These are phyloP conservation scores for Octonoba sinensis DNA, from an alignment of 2,888 invertebrate species.

Conservation along the genomic window DNA sequence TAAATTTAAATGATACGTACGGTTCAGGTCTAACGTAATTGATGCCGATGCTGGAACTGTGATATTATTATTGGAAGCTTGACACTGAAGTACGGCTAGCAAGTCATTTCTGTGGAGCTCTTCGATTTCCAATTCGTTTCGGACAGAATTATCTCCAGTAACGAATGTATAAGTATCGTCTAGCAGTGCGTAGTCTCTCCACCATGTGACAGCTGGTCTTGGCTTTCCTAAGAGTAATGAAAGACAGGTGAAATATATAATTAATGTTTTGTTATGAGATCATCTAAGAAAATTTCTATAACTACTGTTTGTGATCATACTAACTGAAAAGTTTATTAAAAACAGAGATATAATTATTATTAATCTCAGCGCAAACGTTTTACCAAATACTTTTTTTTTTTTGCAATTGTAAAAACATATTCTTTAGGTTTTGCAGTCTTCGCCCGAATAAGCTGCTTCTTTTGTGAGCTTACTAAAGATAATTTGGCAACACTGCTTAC, in stretches of 20 bases:
- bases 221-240: conserved; percentile 57
- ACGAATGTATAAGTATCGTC: conserved; percentile 64
- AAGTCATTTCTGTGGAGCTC: conserved; percentile 84
- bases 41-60: conserved; percentile 84
- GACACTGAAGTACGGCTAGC: conserved; percentile 87
- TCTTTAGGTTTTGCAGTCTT: too few species aligned
- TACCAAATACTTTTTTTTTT: too few species aligned
- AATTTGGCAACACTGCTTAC: too few species aligned
- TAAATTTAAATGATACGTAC: conserved; percentile 79
- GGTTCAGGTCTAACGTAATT: conserved; percentile 89
- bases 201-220: conserved; percentile 64
- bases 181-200: conserved; percentile 74
- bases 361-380: too few species aligned
- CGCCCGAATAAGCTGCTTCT: too few species aligned
- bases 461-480: too few species aligned
- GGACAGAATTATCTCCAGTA: conserved; percentile 61
- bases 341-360: too few species aligned
- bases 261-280: neutral
- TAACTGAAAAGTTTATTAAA: too few species aligned
- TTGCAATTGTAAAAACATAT: too few species aligned
- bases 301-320: too few species aligned
- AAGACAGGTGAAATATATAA: neutral
- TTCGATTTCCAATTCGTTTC: conserved; percentile 81
- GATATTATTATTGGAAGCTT: conserved; percentile 86
- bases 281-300: too few species aligned